A percentile compares a stretch with the other conserved stretches of the same genome.
phyloP scores from a whole-genome alignment of 2,797 vertebrate species.

The Eptatretus atami region DNA sequence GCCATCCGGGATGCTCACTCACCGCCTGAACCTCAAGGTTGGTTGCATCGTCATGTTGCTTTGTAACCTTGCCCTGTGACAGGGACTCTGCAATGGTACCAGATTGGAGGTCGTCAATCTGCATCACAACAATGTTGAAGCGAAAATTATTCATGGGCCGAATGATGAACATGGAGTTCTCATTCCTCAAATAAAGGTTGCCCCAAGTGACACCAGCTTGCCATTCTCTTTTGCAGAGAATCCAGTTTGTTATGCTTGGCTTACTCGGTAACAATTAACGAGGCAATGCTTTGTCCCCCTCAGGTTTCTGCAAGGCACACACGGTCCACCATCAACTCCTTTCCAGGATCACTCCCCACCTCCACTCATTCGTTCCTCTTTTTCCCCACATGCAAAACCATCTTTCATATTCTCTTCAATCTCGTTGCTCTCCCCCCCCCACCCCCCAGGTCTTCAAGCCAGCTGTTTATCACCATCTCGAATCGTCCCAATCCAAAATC shows the following conservation, averaged over 20 bases:
- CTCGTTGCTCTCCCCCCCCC: background rate
- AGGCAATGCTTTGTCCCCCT: background rate
- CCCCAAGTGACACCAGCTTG: slow-evolving; percentile 1
- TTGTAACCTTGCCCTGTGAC: too few relatives aligned
- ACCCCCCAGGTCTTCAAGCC: background rate
- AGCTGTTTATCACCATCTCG: background rate
- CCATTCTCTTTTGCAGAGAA: background rate
- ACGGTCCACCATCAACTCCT: too few relatives aligned
- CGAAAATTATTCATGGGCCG: too few relatives aligned
- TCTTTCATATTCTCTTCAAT: background rate
- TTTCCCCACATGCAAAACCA: background rate
- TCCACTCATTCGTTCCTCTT: too few relatives aligned
- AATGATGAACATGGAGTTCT: too few relatives aligned
- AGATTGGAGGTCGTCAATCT: too few relatives aligned
- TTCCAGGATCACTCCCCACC: too few relatives aligned
- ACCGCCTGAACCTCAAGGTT: too few relatives aligned
- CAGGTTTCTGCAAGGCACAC: background rate
- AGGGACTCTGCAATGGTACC: too few relatives aligned
- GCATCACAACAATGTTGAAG: too few relatives aligned
- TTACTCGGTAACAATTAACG: background rate
- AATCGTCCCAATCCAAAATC: background rate
- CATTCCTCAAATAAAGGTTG: background rate
- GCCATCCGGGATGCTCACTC: too few relatives aligned
- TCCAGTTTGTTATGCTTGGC: background rate
- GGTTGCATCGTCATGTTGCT: too few relatives aligned